Percentiles rank a stretch among this genome's conserved stretches.
Conservation (phyloP, 2,113 vertebrate species). For the Corythaeola cristata region DNA sequence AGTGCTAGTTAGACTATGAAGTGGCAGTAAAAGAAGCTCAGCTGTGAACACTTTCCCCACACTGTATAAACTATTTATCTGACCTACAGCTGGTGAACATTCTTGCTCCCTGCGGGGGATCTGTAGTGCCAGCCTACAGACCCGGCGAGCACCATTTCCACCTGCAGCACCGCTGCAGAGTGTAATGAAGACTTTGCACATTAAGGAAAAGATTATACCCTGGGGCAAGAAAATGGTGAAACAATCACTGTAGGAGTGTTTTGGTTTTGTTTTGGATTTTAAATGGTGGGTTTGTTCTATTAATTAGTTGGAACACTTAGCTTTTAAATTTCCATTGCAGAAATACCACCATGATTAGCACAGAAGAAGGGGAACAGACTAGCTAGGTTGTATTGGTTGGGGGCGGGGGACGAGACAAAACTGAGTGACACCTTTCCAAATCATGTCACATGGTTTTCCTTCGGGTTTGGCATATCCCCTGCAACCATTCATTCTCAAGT, state of each 20-base stretch:
- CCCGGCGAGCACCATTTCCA: background rate
- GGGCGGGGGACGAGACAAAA: background rate
- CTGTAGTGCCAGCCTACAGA: background rate
- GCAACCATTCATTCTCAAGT: background rate
- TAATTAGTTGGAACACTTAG: background rate
- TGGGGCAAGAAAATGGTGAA: constrained; percentile 26
- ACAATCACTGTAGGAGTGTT: background rate
- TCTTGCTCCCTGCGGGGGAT: background rate
- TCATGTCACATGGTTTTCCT: background rate
- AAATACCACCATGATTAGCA: background rate
- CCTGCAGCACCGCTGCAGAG: background rate
- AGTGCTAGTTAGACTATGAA: background rate
- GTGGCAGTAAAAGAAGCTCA: background rate
- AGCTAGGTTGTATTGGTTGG: background rate
- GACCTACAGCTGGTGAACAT: constrained; percentile 32
- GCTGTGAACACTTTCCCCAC: background rate
- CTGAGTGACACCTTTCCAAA: background rate
- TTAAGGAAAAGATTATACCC: constrained; percentile 8
- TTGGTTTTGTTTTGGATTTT: background rate
- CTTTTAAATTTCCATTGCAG: background rate
- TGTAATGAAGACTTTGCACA: background rate
- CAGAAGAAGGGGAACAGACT: background rate
- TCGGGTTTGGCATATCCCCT: background rate
- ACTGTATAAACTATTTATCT: constrained; percentile 16
- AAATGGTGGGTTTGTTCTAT: background rate